Conservation (phyloP, 2,888 invertebrate genomes). For the Xestobium rufovillosum region DNA sequence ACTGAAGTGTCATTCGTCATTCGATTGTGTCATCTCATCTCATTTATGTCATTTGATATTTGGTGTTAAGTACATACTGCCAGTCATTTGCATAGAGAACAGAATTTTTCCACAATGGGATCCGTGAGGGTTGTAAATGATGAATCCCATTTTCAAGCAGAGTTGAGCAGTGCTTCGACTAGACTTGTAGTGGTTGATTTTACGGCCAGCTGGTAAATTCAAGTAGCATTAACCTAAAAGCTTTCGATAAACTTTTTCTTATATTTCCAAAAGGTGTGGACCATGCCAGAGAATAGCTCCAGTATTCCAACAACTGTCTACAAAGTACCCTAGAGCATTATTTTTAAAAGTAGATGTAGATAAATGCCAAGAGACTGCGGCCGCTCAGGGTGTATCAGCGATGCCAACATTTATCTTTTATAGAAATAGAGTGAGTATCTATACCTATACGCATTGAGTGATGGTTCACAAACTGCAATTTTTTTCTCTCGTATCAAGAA, state of each 20-base stretch:
- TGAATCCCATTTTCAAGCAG: slow-evolving; percentile 76
- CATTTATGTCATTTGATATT: too few species aligned
- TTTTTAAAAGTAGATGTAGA: slow-evolving; percentile 96
- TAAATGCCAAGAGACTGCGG: slow-evolving; percentile 81
- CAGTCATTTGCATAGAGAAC: too few species aligned
- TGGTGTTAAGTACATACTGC: too few species aligned
- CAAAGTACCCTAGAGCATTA: slow-evolving; percentile 78
- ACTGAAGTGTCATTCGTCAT: too few species aligned
- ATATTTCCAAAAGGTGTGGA: slow-evolving; percentile 69
- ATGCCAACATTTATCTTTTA: slow-evolving; percentile 99
- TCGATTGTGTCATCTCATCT: too few species aligned
- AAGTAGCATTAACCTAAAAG: slow-evolving; percentile 18
- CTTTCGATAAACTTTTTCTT: slow-evolving; percentile 7
- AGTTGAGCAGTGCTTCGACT: slow-evolving; percentile 75
- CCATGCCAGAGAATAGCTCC: slow-evolving; percentile 95
- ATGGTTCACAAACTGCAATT: too few species aligned
- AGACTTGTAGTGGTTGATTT: slow-evolving; percentile 92
- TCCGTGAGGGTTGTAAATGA: slow-evolving; percentile 58
- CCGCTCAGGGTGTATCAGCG: slow-evolving; percentile 80
- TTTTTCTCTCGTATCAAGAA: too few species aligned
- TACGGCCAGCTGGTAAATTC: slow-evolving; percentile 81
- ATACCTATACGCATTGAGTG: too few species aligned
- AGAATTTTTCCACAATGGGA: slow-evolving; percentile 30
- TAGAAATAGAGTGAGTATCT: slow-evolving; percentile 68
- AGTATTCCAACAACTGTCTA: slow-evolving; percentile 79